Conservation (phyloP, 2,888 invertebrate genomes). For the Drosophila antonietae region DNA sequence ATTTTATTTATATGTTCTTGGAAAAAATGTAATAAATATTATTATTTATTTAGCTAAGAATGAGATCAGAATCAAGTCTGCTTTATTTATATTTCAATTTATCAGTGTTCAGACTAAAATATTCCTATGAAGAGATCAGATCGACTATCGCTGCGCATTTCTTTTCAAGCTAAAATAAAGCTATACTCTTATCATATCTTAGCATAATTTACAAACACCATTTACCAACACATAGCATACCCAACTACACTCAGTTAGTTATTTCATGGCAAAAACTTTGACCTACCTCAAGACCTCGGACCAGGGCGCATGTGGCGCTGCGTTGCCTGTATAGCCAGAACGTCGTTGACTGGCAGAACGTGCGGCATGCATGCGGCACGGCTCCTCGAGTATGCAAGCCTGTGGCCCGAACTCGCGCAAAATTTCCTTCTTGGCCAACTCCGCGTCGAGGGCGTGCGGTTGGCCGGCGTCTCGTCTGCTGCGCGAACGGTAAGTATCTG, state of each 20-base stretch:
- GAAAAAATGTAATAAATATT: too few relatives aligned
- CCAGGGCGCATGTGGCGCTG: slow-evolving; percentile 63
- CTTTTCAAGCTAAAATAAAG: not conserved
- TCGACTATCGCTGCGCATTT: not conserved
- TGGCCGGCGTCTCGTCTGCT: slow-evolving; percentile 86
- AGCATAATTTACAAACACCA: not conserved
- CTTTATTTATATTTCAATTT: not conserved
- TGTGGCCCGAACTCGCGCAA: slow-evolving; percentile 90
- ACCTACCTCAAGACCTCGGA: slow-evolving; percentile 90
- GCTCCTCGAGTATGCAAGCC: slow-evolving; percentile 92
- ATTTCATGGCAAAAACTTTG: slow-evolving; percentile 2
- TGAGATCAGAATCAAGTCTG: too few relatives aligned
- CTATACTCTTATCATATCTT: not conserved
- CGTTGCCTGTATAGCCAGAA: slow-evolving; percentile 32
- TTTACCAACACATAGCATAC: slow-evolving; percentile 10
- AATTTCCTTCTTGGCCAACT: slow-evolving; percentile 92
- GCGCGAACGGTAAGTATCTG: slow-evolving; percentile 90
- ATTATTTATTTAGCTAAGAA: too few relatives aligned
- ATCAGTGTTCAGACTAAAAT: not conserved
- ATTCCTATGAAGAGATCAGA: not conserved
- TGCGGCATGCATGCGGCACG: slow-evolving; percentile 86
- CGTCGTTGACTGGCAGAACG: slow-evolving; percentile 76
- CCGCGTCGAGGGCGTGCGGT: slow-evolving; percentile 87
- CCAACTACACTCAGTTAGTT: not conserved
- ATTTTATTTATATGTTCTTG: too few relatives aligned